A percentile compares a stretch with the other conserved stretches of the same genome.
Evolutionary conservation across 2,888 invertebrate genomes (phyloP).

Genomic region (Conomelus anceps): DNA sequence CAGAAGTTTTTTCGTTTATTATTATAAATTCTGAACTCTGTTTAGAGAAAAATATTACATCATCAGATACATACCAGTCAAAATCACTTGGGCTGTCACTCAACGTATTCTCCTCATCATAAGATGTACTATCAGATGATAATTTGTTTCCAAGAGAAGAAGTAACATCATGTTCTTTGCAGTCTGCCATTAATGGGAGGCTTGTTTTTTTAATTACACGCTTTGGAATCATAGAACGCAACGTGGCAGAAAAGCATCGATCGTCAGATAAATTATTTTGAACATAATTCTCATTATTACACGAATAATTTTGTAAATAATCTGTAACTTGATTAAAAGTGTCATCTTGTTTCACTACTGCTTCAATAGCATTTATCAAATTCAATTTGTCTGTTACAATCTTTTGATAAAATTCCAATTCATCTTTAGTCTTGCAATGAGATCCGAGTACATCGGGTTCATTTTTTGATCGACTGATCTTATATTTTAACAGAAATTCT

Average conservation of each 20-base stretch:
- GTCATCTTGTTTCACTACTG: background rate
- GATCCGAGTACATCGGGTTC: background rate
- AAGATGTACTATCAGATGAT: background rate
- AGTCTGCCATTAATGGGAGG: too few species aligned
- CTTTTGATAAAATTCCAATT: background rate
- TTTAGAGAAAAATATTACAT: background rate
- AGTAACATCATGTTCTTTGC: background rate
- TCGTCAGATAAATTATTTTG: background rate
- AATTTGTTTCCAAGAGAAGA: background rate
- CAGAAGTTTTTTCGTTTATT: background rate
- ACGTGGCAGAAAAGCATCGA: background rate
- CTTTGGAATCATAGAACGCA: background rate
- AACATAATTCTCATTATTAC: too few species aligned
- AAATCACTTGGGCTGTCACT: background rate
- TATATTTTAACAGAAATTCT: background rate
- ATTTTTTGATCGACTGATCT: too few species aligned
- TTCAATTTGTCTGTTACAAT: background rate
- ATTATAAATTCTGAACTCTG: background rate
- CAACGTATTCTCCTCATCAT: background rate
- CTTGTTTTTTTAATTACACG: background rate
- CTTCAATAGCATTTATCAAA: background rate
- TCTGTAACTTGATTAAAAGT: background rate
- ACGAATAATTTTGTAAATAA: background rate
- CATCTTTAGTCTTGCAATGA: background rate
- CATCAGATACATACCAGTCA: background rate